These are phyloP conservation scores for Podiceps cristatus DNA, from an alignment of 2,113 vertebrate species.

Conservation along the genomic window DNA sequence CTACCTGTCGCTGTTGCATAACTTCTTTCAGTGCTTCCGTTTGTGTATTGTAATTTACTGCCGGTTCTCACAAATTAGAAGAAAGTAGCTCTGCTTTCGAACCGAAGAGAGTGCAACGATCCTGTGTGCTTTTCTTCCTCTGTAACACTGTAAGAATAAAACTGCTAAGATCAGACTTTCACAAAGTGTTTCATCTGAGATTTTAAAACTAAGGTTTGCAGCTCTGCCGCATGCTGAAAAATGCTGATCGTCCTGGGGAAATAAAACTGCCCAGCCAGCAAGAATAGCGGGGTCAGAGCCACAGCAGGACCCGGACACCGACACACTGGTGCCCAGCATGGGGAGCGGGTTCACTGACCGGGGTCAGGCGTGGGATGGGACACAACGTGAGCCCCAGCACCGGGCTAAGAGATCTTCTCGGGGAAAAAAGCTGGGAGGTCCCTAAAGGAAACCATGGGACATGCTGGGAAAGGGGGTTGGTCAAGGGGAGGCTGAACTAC, in stretches of 20 bases:
- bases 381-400: neutral
- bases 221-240: neutral
- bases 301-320: rapidly evolving
- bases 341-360: neutral
- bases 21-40: neutral
- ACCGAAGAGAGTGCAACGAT: rapidly evolving
- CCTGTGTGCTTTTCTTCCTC: rapidly evolving
- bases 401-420: neutral
- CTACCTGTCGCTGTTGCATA: neutral
- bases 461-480: neutral
- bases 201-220: neutral
- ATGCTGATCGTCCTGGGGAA: neutral
- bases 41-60: neutral
- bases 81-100: neutral
- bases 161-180: neutral
- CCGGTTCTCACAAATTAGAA: neutral
- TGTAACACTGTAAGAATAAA: slow-evolving; percentile 11
- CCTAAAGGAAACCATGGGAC: neutral
- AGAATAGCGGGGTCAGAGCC: neutral
- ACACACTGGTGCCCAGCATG: neutral
- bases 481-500: neutral
- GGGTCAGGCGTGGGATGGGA: neutral
- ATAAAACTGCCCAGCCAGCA: neutral
- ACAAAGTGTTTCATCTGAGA: neutral
- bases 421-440: neutral